Evolutionary conservation across 2,888 invertebrate species (phyloP), one percentile per base, ranked within the genome.

Genomic region (Synanthedon myopaeformis): DNA sequence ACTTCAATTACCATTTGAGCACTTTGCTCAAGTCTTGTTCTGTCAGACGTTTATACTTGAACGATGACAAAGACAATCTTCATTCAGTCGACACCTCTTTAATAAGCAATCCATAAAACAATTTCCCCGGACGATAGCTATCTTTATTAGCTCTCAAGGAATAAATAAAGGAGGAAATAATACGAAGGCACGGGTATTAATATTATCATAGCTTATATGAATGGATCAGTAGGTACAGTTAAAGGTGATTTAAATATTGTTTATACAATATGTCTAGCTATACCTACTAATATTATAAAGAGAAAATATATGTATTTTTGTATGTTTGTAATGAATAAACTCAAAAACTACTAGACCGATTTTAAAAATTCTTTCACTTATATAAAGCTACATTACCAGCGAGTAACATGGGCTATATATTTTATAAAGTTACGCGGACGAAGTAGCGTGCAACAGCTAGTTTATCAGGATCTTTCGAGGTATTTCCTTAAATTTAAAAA

Each of bases 31-130:
- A 35, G 35, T 35, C 35, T 35, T 73, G 77, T 80, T 73, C 70
- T 66, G 67, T 51, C 71, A 76, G 82, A 78, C 76, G 79, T 77
- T 74, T 75, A 68, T 70, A 65, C 69, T 72, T 41, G 19, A 19
- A 42, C 35, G 10, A 35, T 35, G 45, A 13, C 45, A 53, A 49
- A 53, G 13, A 12, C 50, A 52, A 35, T 48, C 52, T 74, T 67
- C 65, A 66, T 68, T 51, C 50, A 54, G 54, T 53, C 58, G 52
- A 49, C 49, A 23, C 19, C 49, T 49, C 19, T 64, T 65, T 74
- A 79, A 79, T 77, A 76, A 76, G 74, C 73, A 73, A 79, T 80
- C 72, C 70, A 65, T 65, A 73, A 76, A 78, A 78, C 76, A 76
- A 58, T 45, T 76, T 70, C 66, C 72, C 63, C 58, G 54, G 63